A percentile compares a stretch with the other conserved stretches of the same genome.
Evolutionary conservation across 2,888 invertebrate species (phyloP).

Genomic region (Troides aeacus): DNA sequence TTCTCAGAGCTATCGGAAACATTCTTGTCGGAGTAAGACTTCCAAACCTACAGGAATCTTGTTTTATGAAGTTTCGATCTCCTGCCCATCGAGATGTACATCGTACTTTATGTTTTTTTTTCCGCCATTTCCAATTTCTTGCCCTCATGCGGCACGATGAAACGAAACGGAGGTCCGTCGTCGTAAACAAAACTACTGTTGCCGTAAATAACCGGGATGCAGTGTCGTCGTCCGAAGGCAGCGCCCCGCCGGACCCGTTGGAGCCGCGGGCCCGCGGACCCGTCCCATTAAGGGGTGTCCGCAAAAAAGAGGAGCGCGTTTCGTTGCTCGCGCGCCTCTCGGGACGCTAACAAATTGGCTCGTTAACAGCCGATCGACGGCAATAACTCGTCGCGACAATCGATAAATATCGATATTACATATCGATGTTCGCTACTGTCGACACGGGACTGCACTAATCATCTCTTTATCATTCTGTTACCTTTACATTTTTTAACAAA

Average conservation of each 20-base stretch:
- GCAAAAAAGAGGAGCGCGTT: constrained; percentile 29
- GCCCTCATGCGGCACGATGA: not conserved
- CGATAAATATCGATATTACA: constrained; percentile 66
- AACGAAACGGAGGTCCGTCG: not conserved
- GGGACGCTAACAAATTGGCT: constrained; percentile 67
- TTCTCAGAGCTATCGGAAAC: too few relatives aligned
- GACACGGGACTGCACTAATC: constrained; percentile 58
- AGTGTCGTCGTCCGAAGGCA: not conserved
- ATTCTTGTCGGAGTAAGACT: too few relatives aligned
- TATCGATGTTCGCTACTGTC: constrained; percentile 57
- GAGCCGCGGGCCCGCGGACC: constrained; percentile 2
- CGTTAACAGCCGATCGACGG: constrained; percentile 67
- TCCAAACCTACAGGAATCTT: too few relatives aligned
- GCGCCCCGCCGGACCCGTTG: constrained; percentile 1
- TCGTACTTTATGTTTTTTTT: not conserved
- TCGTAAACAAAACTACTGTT: constrained; percentile 17
- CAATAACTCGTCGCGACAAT: constrained; percentile 65
- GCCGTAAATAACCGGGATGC: constrained; percentile 21
- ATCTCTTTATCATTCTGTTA: too few relatives aligned
- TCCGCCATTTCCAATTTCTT: not conserved
- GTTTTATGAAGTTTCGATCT: too few relatives aligned
- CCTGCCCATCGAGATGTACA: too few relatives aligned
- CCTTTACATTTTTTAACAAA: too few relatives aligned
- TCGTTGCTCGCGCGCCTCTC: constrained; percentile 38
- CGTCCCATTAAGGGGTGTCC: constrained; percentile 27